phyloP scores from a whole-genome alignment of 2,113 vertebrate species.

The Ammodytes marinus region DNA sequence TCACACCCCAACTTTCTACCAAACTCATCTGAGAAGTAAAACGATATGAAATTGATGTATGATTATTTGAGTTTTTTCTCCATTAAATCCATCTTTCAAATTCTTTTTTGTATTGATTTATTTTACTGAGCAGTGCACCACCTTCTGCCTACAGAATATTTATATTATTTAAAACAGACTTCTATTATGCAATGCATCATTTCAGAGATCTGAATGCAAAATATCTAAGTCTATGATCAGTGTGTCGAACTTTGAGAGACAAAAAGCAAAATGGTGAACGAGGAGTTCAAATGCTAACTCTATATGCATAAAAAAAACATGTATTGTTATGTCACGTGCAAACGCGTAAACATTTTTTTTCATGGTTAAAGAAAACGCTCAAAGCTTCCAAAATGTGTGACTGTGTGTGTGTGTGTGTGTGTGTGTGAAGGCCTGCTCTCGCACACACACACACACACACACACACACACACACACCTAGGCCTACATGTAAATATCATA shows the following conservation, averaged over 20 bases:
- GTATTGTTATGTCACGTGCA: no score
- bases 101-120: neutral
- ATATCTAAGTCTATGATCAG: neutral
- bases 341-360: neutral
- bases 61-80: no score
- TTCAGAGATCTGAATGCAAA: neutral
- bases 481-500: neutral
- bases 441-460: neutral
- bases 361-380: neutral
- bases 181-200: neutral
- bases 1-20: no score
- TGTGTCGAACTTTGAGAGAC: neutral
- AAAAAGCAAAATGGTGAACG: neutral
- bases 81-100: neutral
- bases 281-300: neutral
- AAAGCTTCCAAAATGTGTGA: neutral
- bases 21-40: no score
- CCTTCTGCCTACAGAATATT: neutral
- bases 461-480: neutral
- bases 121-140: neutral
- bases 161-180: neutral
- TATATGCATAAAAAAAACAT: neutral
- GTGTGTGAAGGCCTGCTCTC: constrained; percentile 14
- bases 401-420: constrained; percentile 8
- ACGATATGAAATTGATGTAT: no score